phyloP scores from a whole-genome alignment of 2,888 invertebrate genomes.

The Pogonocherus hispidulus region DNA sequence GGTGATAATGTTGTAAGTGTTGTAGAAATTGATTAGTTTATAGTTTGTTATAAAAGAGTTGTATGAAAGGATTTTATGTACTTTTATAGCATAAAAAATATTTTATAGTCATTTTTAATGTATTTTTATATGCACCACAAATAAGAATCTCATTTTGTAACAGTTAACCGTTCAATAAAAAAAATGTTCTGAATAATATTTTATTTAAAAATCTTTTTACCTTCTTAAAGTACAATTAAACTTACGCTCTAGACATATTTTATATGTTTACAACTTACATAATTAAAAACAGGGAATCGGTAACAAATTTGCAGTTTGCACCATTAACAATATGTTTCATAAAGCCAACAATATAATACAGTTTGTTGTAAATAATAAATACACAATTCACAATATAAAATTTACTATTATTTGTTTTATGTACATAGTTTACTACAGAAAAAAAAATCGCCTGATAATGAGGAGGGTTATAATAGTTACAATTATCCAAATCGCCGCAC shows the following conservation, averaged over 20 bases:
- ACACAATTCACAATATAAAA: conserved; percentile 35
- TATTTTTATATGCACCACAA: conserved; percentile 24
- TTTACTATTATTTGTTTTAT: conserved; percentile 33
- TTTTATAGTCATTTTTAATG: conserved; percentile 40
- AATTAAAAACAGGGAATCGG: conserved; percentile 2
- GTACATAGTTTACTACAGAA: conserved; percentile 60
- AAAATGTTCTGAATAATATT: conserved; percentile 9
- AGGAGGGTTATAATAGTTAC: conserved; percentile 69
- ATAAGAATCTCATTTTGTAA: conserved; percentile 39
- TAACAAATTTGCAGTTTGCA: not conserved
- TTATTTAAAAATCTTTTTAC: conserved; percentile 9
- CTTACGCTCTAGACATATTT: not conserved
- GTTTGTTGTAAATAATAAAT: conserved; percentile 18
- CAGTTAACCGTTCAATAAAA: conserved; percentile 33
- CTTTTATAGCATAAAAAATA: conserved; percentile 33
- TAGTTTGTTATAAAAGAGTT: conserved; percentile 8
- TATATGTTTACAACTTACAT: conserved; percentile 1
- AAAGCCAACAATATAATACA: conserved; percentile 21
- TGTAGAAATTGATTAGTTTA: conserved; percentile 50
- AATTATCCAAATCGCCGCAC: conserved; percentile 68
- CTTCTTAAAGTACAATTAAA: not conserved
- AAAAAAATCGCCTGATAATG: conserved; percentile 69
- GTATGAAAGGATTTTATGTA: not conserved
- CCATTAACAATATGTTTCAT: not conserved
- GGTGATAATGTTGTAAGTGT: conserved; percentile 49